Conservation (phyloP, 2,888 invertebrate species). For the Xiphydria camelus region DNA sequence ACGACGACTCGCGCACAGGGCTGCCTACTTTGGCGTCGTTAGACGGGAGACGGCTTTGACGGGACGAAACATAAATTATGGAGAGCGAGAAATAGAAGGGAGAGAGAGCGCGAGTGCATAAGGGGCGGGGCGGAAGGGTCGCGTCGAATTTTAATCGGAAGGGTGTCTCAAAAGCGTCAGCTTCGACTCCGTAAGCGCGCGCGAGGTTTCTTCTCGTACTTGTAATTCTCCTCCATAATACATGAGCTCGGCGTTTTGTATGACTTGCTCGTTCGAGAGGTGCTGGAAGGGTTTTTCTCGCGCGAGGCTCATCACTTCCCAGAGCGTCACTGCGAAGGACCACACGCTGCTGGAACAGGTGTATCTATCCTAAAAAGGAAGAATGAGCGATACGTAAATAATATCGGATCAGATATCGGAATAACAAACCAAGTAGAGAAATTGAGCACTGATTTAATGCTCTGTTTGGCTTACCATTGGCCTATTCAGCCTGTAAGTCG, state of each 20-base stretch:
- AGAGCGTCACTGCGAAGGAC: constrained; percentile 68
- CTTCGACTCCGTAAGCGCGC: too few species aligned
- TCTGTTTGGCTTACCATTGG: too few species aligned
- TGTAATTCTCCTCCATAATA: constrained; percentile 67
- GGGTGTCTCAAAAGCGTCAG: too few species aligned
- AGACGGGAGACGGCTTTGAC: too few species aligned
- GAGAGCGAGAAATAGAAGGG: background rate
- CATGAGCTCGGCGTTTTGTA: constrained; percentile 69
- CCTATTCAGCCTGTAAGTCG: too few species aligned
- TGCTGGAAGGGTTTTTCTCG: constrained; percentile 66
- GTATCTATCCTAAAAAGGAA: constrained; percentile 63
- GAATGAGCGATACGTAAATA: too few species aligned
- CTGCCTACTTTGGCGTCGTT: too few species aligned
- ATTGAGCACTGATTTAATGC: too few species aligned
- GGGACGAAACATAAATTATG: background rate
- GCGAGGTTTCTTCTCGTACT: too few species aligned
- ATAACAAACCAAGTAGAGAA: background rate
- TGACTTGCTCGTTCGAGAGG: constrained; percentile 66
- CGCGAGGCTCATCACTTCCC: constrained; percentile 67
- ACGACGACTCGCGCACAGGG: too few species aligned
- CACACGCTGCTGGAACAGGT: constrained; percentile 67
- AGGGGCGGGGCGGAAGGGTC: too few species aligned
- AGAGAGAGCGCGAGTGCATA: background rate
- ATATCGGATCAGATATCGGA: constrained; percentile 5
- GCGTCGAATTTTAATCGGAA: too few species aligned